A percentile compares a stretch with the other conserved stretches of the same genome.
Evolutionary conservation across 2,113 vertebrate genomes (phyloP).

Genomic region (Ceyx margarethae): DNA sequence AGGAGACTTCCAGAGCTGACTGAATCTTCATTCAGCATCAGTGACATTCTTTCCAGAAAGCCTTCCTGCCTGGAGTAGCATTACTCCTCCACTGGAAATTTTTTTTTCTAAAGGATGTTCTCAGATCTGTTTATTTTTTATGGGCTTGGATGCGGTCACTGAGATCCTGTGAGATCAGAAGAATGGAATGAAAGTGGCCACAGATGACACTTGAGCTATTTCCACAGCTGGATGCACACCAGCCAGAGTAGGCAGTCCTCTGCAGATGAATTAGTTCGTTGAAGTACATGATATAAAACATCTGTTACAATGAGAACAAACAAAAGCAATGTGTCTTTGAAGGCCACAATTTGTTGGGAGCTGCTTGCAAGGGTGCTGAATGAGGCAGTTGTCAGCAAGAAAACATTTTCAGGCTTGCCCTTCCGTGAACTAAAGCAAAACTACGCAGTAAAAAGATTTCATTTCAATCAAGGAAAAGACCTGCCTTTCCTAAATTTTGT

Average conservation of each 20-base stretch:
- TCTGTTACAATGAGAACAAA: slow-evolving; percentile 72
- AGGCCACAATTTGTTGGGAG: slow-evolving; percentile 60
- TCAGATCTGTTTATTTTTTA: slow-evolving; percentile 73
- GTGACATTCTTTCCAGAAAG: slow-evolving; percentile 60
- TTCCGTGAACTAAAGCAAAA: slow-evolving; percentile 62
- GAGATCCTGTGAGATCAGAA: slow-evolving; percentile 75
- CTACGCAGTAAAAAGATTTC: neutral
- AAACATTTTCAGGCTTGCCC: slow-evolving; percentile 54
- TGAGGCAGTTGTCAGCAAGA: slow-evolving; percentile 37
- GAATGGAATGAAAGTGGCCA: slow-evolving; percentile 72
- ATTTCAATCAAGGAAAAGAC: slow-evolving; percentile 5
- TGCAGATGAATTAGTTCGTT: slow-evolving; percentile 70
- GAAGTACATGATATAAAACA: slow-evolving; percentile 77
- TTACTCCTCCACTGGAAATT: slow-evolving; percentile 64
- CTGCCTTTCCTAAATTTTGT: neutral
- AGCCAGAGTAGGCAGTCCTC: slow-evolving; percentile 68
- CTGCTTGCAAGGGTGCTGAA: slow-evolving; percentile 40
- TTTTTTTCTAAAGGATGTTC: slow-evolving; percentile 70
- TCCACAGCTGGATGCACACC: slow-evolving; percentile 77
- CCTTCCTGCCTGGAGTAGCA: slow-evolving; percentile 57
- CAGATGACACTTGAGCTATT: slow-evolving; percentile 74
- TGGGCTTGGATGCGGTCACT: slow-evolving; percentile 70
- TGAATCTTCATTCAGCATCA: slow-evolving; percentile 44
- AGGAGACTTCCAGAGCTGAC: slow-evolving; percentile 15
- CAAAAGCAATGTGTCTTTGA: slow-evolving; percentile 74